Evolutionary conservation across 2,888 invertebrate species (phyloP), one percentile per base, ranked within the genome.

Genomic region (Pheosia tremula): DNA sequence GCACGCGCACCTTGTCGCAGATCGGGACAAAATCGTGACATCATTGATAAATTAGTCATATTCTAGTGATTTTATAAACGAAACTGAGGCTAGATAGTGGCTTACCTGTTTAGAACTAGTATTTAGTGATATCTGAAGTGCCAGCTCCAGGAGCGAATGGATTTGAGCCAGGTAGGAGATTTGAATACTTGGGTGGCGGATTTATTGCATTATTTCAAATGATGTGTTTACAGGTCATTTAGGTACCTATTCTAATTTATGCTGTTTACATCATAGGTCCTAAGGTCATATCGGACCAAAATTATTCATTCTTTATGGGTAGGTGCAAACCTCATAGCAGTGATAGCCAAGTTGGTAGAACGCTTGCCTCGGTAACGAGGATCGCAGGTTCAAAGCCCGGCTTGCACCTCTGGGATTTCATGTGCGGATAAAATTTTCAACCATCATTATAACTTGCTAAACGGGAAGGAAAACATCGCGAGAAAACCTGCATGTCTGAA

Each of bases 81-180:
- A 9, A 37, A 8, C 13, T n/a, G 13, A 6, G 10, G 50, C 6
- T 52, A 9, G 52, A 24, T 37, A 52, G 24, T 52, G 37, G 52
- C 36, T 4, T 24, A 49, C 11, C 62, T 0, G n/a, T 47, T 10
- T n/a, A 5, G n/a, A 5, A 39, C 61, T 61, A 24, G 63, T 41
- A 55, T 53, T 63, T 24, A 56, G 54, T 58, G 59, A 59, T 54
- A 24, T n/a, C 55, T 62, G 61, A 60, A 64, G 63, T 50, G 58
- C 50, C 56, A 57, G 47, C 53, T 24, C 54, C 55, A 11, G 39
- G 54, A n/a, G 49, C 62, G 6, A 10, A 86, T 87, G 87, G 87
- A 87, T 78, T 75, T 87, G 61, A 87, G 85, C 73, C 87, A 87
- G 87, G 87, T 87, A 78, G 63, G 81, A 72, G 63, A 38, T 69